Evolutionary conservation across 2,888 invertebrate species (phyloP).

Genomic region (Arctia plantaginis): DNA sequence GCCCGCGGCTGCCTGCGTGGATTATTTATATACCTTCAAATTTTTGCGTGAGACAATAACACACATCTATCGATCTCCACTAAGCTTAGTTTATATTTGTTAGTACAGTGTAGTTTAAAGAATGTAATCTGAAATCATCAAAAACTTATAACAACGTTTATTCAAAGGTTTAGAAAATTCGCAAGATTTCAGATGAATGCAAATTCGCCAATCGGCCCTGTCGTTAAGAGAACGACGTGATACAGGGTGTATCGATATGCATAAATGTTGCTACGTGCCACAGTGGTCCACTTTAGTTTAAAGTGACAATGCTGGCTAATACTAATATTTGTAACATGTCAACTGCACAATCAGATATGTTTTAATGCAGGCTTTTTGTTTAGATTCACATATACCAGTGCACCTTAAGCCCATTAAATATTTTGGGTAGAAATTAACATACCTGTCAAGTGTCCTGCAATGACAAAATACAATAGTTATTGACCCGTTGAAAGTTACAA

Average conservation of each 20-base stretch:
- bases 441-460: background rate
- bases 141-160: too few species aligned
- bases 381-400: background rate
- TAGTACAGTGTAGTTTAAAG: too few species aligned
- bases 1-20: background rate
- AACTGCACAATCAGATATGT: conserved; percentile 36
- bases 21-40: background rate
- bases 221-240: conserved; percentile 14
- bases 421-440: background rate
- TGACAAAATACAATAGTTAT: background rate
- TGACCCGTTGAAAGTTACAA: background rate
- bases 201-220: background rate
- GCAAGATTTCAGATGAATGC: background rate
- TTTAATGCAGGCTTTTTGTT: background rate
- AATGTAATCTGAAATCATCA: too few species aligned
- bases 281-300: conserved; percentile 41
- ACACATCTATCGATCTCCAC: background rate
- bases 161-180: conserved; percentile 5
- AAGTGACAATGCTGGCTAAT: conserved; percentile 30
- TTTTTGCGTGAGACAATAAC: background rate
- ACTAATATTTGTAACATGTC: conserved; percentile 12
- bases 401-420: background rate
- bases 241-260: conserved; percentile 5
- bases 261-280: conserved; percentile 26
- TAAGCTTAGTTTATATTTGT: background rate